These are phyloP conservation scores for Empis livida DNA, from an alignment of 2,888 invertebrate genomes.

Conservation along the genomic window DNA sequence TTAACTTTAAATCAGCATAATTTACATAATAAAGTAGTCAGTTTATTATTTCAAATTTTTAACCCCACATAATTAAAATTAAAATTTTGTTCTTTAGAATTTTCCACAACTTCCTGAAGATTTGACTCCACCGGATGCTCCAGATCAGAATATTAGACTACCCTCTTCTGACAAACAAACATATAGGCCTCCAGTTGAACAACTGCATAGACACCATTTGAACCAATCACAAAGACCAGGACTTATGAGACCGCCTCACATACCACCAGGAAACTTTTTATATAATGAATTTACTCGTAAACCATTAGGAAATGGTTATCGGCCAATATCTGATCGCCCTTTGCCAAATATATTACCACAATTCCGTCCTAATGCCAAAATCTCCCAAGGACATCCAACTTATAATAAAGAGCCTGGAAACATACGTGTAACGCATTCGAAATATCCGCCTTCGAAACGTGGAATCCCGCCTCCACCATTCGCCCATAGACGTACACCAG, in stretches of 20 bases:
- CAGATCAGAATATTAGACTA: neutral
- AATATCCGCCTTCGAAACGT: conserved; percentile 18
- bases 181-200: neutral
- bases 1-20: conserved; percentile 27
- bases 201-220: conserved; percentile 20
- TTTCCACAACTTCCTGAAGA: conserved; percentile 34
- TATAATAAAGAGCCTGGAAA: conserved; percentile 31
- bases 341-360: conserved; percentile 59
- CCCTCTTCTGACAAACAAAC: neutral
- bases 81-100: conserved; percentile 13
- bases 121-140: conserved; percentile 32
- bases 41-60: conserved; percentile 1
- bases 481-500: conserved; percentile 25
- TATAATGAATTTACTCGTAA: conserved; percentile 29
- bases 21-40: conserved; percentile 25
- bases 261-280: conserved; percentile 11
- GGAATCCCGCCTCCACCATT: conserved; percentile 26
- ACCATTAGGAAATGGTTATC: conserved; percentile 19
- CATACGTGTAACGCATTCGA: conserved; percentile 21
- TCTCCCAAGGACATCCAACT: conserved; percentile 35
- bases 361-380: conserved; percentile 53
- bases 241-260: conserved; percentile 12
- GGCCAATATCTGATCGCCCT: conserved; percentile 23
- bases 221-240: conserved; percentile 24
- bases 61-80: conserved; percentile 7